These are phyloP conservation scores for Lagorchestes hirsutus DNA, from an alignment of 2,797 vertebrate species.

Conservation along the genomic window DNA sequence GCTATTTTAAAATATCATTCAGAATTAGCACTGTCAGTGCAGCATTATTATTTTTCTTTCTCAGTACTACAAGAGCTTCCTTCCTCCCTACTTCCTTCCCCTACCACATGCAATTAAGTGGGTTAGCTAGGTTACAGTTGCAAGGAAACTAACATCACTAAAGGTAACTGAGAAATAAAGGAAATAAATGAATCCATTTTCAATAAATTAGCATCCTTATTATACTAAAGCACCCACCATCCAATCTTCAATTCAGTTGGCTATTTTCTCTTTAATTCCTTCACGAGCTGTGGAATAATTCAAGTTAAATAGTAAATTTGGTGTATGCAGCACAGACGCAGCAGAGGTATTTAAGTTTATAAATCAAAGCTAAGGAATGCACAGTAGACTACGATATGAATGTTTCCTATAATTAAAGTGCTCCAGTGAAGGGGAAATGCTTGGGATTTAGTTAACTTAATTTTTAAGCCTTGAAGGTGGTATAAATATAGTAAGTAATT, in stretches of 20 bases:
- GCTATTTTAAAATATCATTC: neutral
- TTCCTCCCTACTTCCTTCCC: neutral
- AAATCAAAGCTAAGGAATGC: conserved; percentile 38
- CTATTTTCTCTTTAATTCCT: conserved; percentile 25
- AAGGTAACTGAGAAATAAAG: neutral
- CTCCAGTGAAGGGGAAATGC: conserved; percentile 2
- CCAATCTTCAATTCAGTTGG: neutral
- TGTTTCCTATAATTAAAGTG: conserved; percentile 16
- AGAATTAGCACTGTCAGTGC: conserved; percentile 18
- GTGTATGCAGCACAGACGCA: conserved; percentile 14
- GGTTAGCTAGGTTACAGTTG: neutral
- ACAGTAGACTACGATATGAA: neutral
- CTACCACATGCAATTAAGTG: neutral
- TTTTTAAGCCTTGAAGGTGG: neutral
- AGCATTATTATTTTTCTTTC: neutral
- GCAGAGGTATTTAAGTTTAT: conserved; percentile 1
- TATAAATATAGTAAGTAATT: neutral
- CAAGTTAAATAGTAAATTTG: conserved; percentile 19
- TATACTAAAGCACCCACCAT: neutral
- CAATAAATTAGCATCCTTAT: conserved; percentile 12
- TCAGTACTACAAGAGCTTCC: neutral
- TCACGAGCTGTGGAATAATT: conserved; percentile 10
- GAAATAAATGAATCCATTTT: neutral
- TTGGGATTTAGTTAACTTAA: conserved; percentile 6
- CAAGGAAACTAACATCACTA: neutral